These are phyloP conservation scores for Thalassaphorura encarpata DNA, from an alignment of 1,140 invertebrate genomes.

Conservation along the genomic window DNA sequence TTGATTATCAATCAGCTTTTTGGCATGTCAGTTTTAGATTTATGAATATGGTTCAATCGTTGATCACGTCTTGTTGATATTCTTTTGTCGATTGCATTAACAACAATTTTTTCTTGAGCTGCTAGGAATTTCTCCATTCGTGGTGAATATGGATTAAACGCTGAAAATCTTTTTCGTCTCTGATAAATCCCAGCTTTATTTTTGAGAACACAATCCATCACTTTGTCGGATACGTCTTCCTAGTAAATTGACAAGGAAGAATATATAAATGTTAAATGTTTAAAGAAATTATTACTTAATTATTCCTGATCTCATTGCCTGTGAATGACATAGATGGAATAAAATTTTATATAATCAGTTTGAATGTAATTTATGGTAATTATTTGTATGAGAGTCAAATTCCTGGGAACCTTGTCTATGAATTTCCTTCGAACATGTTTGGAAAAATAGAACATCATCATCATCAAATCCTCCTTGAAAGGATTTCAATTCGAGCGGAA, in stretches of 20 bases:
- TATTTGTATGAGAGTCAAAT: too few species aligned
- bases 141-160: slow-evolving; percentile 56
- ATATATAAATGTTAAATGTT: too few species aligned
- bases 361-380: too few species aligned
- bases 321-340: neutral
- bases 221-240: slow-evolving; percentile 27
- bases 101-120: slow-evolving; percentile 27
- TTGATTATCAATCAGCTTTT: neutral
- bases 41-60: neutral
- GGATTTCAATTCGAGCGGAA: slow-evolving; percentile 19
- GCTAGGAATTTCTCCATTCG: slow-evolving; percentile 45
- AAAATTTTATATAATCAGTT: too few species aligned
- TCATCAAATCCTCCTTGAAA: slow-evolving; percentile 32
- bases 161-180: slow-evolving; percentile 49
- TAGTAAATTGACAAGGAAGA: slow-evolving; percentile 26
- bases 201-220: slow-evolving; percentile 35
- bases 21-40: neutral
- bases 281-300: too few species aligned
- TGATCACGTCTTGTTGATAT: neutral
- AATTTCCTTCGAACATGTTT: too few species aligned
- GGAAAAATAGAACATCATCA: neutral
- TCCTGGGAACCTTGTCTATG: too few species aligned
- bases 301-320: too few species aligned
- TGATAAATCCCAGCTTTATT: slow-evolving; percentile 57
- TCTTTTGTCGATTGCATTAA: slow-evolving; percentile 23